Conservation (phyloP, 2,888 invertebrate species). For the Pilophorus perplexus region DNA sequence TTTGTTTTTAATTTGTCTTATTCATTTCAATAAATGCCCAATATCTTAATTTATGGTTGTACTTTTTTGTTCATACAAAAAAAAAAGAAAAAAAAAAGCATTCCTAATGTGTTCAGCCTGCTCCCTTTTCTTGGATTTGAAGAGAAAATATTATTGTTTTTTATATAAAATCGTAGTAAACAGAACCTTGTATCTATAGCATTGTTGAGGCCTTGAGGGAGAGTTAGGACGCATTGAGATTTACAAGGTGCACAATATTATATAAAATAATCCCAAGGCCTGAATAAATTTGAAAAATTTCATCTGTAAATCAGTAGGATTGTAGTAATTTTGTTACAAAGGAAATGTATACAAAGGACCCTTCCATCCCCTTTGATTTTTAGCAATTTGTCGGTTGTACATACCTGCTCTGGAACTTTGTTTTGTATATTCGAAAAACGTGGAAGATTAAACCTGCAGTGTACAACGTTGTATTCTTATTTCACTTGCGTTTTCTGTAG, state of each 20-base stretch:
- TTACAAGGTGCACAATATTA: not conserved
- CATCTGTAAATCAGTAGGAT: not conserved
- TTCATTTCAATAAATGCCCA: not conserved
- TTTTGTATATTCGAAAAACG: slow-evolving; percentile 32
- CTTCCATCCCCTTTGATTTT: not conserved
- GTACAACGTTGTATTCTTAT: slow-evolving; percentile 12
- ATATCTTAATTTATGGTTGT: not conserved
- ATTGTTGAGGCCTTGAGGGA: slow-evolving; percentile 1
- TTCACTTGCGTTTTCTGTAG: too few species aligned
- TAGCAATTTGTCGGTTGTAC: slow-evolving; percentile 30
- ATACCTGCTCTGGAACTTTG: slow-evolving; percentile 25
- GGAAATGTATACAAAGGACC: not conserved
- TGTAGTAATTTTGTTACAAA: not conserved
- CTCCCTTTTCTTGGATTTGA: not conserved
- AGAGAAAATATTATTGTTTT: not conserved
- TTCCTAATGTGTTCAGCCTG: slow-evolving; percentile 12
- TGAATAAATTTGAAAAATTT: too few species aligned
- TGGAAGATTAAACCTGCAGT: slow-evolving; percentile 32
- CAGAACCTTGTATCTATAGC: not conserved
- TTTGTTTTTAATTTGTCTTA: slow-evolving; percentile 1
- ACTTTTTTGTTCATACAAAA: too few species aligned
- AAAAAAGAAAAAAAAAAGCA: not conserved
- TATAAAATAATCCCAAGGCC: not conserved
- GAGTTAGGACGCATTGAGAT: not conserved
- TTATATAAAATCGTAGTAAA: not conserved